Evolutionary conservation across 2,113 vertebrate species (phyloP), one percentile per base, ranked within the genome.

Genomic region (Chaetura pelagica): DNA sequence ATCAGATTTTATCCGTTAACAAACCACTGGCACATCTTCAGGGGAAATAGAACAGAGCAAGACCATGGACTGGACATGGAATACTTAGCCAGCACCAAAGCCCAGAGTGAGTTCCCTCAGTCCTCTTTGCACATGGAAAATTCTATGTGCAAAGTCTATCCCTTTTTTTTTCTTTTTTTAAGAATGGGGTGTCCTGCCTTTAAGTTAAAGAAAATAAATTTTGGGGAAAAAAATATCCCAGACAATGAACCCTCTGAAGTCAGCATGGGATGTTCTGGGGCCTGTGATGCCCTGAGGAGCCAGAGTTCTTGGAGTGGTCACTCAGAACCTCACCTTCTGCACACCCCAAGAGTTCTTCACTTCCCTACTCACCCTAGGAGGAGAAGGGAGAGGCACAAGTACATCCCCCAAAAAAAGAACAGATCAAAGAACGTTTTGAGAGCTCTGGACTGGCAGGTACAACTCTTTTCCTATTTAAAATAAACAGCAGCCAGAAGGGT

Each of bases 61-160:
- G 89, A 46, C 30, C 57, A 79, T 67, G 55, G 67, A 88, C 78
- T 77, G 84, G 75, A 77, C 79, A 20, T 7, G 15, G 49, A 87
- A 62, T 59, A 83, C 27, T 83, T 34, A 69, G 51, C 74, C 84
- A 85, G 94, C 81, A 93, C 75, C 68, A 89, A 92, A 91, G 44
- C 62, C 81, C 38, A 26, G 51, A 71, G 38, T 21, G 19, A 0
- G 10, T 35, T 84, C 92, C 46, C 22, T 81, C 72, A 35, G 79
- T 32, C 72, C n/a, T 74, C 72, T 85, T 46, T 63, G 87, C 68
- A 59, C 49, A 4, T 17, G 52, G n/a, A 52, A 83, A 96, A 71
- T 1, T 18, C 15, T 18, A 9, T 49, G 19, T 80, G 67, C 72
- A 84, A 46, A 78, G 23, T 40, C 29, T 44, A 44, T 79, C 48